Conservation (phyloP, 1,140 invertebrate genomes). For the Drosophila arizonae region DNA sequence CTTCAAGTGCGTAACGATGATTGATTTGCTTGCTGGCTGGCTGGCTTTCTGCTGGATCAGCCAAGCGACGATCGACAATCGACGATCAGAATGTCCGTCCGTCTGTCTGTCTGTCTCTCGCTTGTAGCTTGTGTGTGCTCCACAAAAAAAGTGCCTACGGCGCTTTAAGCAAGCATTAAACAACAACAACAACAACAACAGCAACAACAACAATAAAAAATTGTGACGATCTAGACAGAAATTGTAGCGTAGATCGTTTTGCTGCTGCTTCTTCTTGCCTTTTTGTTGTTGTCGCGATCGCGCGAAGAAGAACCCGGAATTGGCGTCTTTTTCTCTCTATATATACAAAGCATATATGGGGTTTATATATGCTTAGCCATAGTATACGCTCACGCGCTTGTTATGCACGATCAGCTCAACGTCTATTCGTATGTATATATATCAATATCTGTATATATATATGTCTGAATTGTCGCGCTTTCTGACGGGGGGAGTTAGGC, state of each 20-base stretch:
- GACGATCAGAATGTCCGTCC: not conserved
- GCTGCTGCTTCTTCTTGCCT: not conserved
- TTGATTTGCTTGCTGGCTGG: slow-evolving; percentile 59
- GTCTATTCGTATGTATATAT: slow-evolving; percentile 22
- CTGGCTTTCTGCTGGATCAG: slow-evolving; percentile 18
- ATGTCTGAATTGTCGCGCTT: slow-evolving; percentile 17
- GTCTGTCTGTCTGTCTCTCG: not conserved
- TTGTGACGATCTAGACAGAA: slow-evolving; percentile 78
- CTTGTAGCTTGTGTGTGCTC: slow-evolving; percentile 45
- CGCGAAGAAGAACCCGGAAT: slow-evolving; percentile 80
- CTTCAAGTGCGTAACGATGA: slow-evolving; percentile 66
- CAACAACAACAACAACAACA: slow-evolving; percentile 5
- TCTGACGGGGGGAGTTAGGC: slow-evolving; percentile 11
- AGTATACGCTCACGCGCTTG: slow-evolving; percentile 76
- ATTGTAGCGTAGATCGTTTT: slow-evolving; percentile 68
- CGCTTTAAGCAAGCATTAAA: slow-evolving; percentile 33
- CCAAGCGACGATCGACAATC: slow-evolving; percentile 33
- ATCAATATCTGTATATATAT: slow-evolving; percentile 1
- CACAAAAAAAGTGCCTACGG: slow-evolving; percentile 71
- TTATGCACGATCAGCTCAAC: slow-evolving; percentile 75
- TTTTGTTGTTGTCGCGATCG: slow-evolving; percentile 48
- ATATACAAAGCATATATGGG: slow-evolving; percentile 8
- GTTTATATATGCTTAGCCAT: slow-evolving; percentile 37
- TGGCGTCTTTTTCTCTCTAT: slow-evolving; percentile 52
- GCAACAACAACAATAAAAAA: slow-evolving; percentile 31